Percentiles rank a stretch among this genome's conserved stretches.
Conservation (phyloP, 2,797 vertebrate genomes). For the Semotilus atromaculatus region DNA sequence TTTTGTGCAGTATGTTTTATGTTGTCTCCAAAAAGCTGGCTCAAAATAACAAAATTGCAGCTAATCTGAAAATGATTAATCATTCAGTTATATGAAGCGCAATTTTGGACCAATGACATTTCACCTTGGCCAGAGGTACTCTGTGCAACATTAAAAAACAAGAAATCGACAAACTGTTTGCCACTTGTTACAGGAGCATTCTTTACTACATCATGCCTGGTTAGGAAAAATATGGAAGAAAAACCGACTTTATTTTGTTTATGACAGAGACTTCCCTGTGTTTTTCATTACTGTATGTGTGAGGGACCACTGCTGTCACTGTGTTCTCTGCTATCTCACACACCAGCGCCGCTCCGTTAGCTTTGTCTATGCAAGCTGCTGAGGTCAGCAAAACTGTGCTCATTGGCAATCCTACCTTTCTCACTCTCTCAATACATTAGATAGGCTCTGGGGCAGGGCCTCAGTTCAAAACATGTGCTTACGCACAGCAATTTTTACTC, state of each 20-base stretch:
- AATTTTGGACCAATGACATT: not conserved
- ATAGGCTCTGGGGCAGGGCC: conserved; percentile 73
- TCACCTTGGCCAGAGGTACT: not conserved
- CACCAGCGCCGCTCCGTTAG: conserved; percentile 47
- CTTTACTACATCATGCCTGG: not conserved
- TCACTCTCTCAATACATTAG: conserved; percentile 72
- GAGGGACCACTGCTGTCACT: conserved; percentile 22
- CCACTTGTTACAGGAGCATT: not conserved
- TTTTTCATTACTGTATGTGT: conserved; percentile 14
- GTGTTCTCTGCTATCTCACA: conserved; percentile 34
- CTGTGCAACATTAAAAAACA: not conserved
- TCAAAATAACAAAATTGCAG: not conserved
- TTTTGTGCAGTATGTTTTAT: not conserved
- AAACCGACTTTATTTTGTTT: conserved; percentile 17
- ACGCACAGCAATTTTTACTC: conserved; percentile 82
- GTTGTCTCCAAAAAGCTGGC: not conserved
- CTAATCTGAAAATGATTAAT: not conserved
- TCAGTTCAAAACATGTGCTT: conserved; percentile 80
- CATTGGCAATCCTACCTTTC: conserved; percentile 75
- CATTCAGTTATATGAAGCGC: not conserved
- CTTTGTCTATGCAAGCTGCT: conserved; percentile 74
- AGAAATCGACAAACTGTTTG: not conserved
- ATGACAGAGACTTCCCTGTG: not conserved
- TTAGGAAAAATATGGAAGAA: not conserved
- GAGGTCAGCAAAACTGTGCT: conserved; percentile 77